Percentiles rank a stretch among this genome's conserved stretches.
Conservation (phyloP, 2,797 vertebrate genomes). For the Telmatherina bonti region DNA sequence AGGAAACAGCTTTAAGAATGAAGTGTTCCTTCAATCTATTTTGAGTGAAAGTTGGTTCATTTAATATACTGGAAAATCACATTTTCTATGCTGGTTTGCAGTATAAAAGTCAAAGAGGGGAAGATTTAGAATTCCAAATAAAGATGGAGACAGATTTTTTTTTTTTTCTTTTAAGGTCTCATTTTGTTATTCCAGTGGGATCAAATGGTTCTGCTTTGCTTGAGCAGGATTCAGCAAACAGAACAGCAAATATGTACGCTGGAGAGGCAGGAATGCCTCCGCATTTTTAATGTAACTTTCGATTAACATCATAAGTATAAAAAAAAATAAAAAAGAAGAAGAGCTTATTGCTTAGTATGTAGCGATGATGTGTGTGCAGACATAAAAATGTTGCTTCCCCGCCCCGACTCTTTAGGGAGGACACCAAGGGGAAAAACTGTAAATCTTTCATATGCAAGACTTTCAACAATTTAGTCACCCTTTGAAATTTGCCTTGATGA, state of each 20-base stretch:
- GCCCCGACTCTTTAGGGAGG: conserved; percentile 62
- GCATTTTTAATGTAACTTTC: conserved; percentile 58
- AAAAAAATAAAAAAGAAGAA: conserved; percentile 30
- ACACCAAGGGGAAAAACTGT: conserved; percentile 61
- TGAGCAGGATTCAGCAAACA: conserved; percentile 70
- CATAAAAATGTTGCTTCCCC: conserved; percentile 56
- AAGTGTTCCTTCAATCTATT: conserved; percentile 73
- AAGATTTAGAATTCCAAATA: conserved; percentile 74
- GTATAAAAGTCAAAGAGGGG: conserved; percentile 61
- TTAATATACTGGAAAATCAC: conserved; percentile 78
- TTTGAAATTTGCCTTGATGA: conserved; percentile 78
- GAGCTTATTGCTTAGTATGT: conserved; percentile 45
- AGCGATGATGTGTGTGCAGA: conserved; percentile 52
- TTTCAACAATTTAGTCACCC: conserved; percentile 67
- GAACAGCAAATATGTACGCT: conserved; percentile 76
- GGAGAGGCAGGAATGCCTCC: conserved; percentile 57
- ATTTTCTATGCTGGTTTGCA: conserved; percentile 64
- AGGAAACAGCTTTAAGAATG: conserved; percentile 60
- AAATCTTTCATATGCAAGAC: conserved; percentile 71
- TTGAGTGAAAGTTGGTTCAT: conserved; percentile 72
- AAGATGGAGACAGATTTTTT: conserved; percentile 66
- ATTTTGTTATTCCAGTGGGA: conserved; percentile 67
- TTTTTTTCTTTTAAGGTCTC: conserved; percentile 67
- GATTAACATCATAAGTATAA: conserved; percentile 49
- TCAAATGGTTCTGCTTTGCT: conserved; percentile 61